Conservation (phyloP, 2,888 invertebrate species). For the Tholera decimalis region DNA sequence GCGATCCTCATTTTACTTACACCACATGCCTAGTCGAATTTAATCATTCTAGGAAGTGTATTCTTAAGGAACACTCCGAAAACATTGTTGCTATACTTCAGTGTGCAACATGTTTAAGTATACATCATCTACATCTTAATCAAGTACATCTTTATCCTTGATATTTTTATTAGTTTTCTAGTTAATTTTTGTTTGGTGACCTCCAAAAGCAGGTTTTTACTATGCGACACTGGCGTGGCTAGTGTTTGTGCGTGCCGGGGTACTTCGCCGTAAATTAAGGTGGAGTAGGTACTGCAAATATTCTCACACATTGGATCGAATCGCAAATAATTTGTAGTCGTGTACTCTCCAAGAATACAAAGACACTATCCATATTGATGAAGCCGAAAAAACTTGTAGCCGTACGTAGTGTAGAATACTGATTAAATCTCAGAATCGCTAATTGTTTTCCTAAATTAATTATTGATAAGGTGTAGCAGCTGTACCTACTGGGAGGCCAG, state of each 20-base stretch:
- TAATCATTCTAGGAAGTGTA: neutral
- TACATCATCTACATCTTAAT: too few relatives aligned
- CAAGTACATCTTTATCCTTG: slow-evolving; percentile 47
- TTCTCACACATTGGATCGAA: slow-evolving; percentile 36
- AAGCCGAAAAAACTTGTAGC: slow-evolving; percentile 7
- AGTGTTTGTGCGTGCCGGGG: slow-evolving; percentile 51
- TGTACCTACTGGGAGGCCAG: neutral
- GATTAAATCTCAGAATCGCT: neutral
- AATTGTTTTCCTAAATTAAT: slow-evolving; percentile 22
- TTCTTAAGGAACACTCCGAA: neutral
- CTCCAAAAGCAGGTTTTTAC: slow-evolving; percentile 50
- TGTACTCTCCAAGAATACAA: slow-evolving; percentile 21
- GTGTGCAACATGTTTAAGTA: slow-evolving; percentile 19
- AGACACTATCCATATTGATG: neutral
- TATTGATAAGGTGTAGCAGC: slow-evolving; percentile 15
- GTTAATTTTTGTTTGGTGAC: slow-evolving; percentile 38
- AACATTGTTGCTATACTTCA: too few relatives aligned
- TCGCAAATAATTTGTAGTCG: slow-evolving; percentile 24
- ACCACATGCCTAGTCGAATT: too few relatives aligned
- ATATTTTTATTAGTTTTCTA: slow-evolving; percentile 55
- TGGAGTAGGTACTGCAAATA: slow-evolving; percentile 54
- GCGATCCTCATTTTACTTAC: too few relatives aligned
- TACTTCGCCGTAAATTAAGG: slow-evolving; percentile 46
- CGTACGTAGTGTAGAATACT: slow-evolving; percentile 8
- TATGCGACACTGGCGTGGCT: slow-evolving; percentile 48